These are phyloP conservation scores for Melanaphis sacchari DNA, from an alignment of 1,140 invertebrate species.

Conservation along the genomic window DNA sequence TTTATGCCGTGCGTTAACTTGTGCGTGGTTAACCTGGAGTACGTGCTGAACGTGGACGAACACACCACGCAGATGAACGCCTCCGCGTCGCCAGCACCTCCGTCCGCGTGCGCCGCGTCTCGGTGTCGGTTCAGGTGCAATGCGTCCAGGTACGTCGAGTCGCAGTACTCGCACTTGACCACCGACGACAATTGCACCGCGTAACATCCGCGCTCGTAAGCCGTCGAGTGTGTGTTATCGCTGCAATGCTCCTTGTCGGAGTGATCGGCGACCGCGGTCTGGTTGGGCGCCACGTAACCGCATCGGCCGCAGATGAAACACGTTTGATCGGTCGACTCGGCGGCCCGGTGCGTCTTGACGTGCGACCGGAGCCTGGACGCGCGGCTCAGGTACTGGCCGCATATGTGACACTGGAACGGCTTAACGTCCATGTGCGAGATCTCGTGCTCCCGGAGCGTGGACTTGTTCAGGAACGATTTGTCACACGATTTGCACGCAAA, in stretches of 20 bases:
- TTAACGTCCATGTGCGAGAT: conserved; percentile 67
- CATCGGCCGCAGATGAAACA: conserved; percentile 63
- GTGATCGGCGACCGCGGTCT: neutral
- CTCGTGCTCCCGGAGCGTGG: conserved; percentile 66
- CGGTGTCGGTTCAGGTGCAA: conserved; percentile 57
- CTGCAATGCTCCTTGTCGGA: conserved; percentile 27
- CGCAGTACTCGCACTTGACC: conserved; percentile 67
- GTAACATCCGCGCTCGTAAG: conserved; percentile 55
- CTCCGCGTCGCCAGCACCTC: conserved; percentile 3
- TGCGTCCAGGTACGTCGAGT: conserved; percentile 62
- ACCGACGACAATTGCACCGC: conserved; percentile 65
- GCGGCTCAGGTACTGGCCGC: conserved; percentile 66
- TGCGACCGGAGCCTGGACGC: conserved; percentile 66
- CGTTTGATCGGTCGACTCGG: conserved; percentile 62
- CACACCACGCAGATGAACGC: conserved; percentile 62
- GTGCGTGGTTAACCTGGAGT: conserved; percentile 66
- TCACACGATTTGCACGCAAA: conserved; percentile 62
- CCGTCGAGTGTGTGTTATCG: conserved; percentile 59
- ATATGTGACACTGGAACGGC: conserved; percentile 68
- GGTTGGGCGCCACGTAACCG: conserved; percentile 42
- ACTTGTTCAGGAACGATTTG: conserved; percentile 66
- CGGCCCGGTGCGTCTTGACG: conserved; percentile 64
- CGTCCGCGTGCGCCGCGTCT: conserved; percentile 6
- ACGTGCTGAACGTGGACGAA: conserved; percentile 66
- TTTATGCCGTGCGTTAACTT: conserved; percentile 67